Evolutionary conservation across 2,797 vertebrate species (phyloP).

Genomic region (Periophthalmus magnuspinnatus): DNA sequence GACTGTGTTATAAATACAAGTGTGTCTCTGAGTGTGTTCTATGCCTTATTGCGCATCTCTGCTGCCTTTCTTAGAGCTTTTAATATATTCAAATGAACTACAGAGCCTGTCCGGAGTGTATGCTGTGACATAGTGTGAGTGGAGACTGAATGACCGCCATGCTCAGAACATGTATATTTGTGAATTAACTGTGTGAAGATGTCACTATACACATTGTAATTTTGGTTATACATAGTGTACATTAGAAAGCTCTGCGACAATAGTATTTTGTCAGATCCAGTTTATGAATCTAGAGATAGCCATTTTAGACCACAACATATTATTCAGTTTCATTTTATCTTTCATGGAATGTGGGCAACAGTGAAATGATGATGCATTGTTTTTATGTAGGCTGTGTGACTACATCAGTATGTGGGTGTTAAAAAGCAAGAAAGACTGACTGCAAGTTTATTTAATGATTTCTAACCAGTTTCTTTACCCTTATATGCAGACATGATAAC

Average conservation of each 20-base stretch:
- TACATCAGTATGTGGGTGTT: constrained; percentile 29
- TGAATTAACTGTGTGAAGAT: constrained; percentile 63
- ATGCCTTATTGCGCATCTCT: constrained; percentile 89
- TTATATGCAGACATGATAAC: constrained; percentile 28
- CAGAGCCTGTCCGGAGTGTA: constrained; percentile 67
- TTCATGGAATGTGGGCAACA: constrained; percentile 41
- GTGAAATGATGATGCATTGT: constrained; percentile 31
- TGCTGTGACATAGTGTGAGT: constrained; percentile 65
- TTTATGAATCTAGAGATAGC: constrained; percentile 53
- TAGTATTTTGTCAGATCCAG: constrained; percentile 23
- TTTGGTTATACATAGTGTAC: constrained; percentile 35
- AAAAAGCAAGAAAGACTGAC: constrained; percentile 2
- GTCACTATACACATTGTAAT: constrained; percentile 50
- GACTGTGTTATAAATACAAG: constrained; percentile 54
- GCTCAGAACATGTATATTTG: constrained; percentile 67
- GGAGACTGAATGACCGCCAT: constrained; percentile 61
- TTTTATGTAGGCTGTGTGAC: constrained; percentile 32
- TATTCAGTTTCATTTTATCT: constrained; percentile 37
- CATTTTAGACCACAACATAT: constrained; percentile 29
- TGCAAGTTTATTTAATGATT: not conserved
- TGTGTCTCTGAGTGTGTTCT: constrained; percentile 63
- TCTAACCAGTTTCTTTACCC: constrained; percentile 8
- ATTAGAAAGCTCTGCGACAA: constrained; percentile 33
- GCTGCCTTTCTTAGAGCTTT: constrained; percentile 89
- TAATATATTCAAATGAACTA: constrained; percentile 70